Evolutionary conservation across 2,888 invertebrate species (phyloP).

Genomic region (Mamestra brassicae): DNA sequence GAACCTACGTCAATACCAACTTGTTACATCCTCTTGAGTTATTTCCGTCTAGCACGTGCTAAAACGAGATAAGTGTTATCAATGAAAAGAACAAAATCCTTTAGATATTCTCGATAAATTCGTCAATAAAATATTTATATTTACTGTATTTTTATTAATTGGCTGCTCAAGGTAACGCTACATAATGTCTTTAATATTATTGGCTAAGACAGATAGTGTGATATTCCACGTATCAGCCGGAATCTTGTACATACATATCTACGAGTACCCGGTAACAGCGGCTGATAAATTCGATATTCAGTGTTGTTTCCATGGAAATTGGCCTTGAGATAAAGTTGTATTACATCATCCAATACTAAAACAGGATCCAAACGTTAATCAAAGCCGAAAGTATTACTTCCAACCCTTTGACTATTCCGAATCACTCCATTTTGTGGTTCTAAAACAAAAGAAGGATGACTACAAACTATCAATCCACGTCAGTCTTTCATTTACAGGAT

Average conservation of each 20-base stretch:
- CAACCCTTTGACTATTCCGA: constrained; percentile 27
- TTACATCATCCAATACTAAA: neutral
- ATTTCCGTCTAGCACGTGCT: neutral
- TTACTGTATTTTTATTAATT: neutral
- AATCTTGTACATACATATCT: neutral
- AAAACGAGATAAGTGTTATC: neutral
- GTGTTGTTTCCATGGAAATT: neutral
- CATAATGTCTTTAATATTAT: neutral
- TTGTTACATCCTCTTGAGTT: neutral
- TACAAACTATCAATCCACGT: constrained; percentile 58
- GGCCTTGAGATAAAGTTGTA: constrained; percentile 1
- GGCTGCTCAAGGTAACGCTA: constrained; percentile 6
- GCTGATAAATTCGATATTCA: constrained; percentile 6
- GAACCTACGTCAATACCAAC: neutral
- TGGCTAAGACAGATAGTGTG: constrained; percentile 6
- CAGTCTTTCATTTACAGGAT: constrained; percentile 64
- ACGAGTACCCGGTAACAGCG: neutral
- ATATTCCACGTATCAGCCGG: constrained; percentile 1
- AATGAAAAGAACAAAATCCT: constrained; percentile 18
- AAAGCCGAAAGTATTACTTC: constrained; percentile 2
- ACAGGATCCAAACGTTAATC: neutral
- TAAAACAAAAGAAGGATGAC: constrained; percentile 46
- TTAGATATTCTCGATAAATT: constrained; percentile 16
- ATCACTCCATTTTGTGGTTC: constrained; percentile 25
- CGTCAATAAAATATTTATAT: neutral